Evolutionary conservation across 2,888 invertebrate genomes (phyloP), one percentile per base, ranked within the genome.

Genomic region (Dasysyrphus albostriatus): DNA sequence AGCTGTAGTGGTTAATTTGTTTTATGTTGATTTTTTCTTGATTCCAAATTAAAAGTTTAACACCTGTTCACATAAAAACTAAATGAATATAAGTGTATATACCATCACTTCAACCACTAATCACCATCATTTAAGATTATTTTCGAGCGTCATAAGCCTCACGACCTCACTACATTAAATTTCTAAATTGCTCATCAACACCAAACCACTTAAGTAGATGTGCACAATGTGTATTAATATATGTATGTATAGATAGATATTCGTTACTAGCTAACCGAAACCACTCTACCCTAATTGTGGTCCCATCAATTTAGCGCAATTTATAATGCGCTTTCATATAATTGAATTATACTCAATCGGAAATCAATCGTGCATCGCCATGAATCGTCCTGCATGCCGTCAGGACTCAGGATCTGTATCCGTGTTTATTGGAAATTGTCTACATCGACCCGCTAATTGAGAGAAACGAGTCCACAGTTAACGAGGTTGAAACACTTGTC

Each of bases 401-500:
- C 32, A 34, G 56, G n/a, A 56, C 32, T 56, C 69, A 49, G 19
- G 14, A 19, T 19, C 39, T 19, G 39, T 39, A 59, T 39, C 19
- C 44, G n/a, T 61, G 39, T 61, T 37, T 70, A 69, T 63, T 29
- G 70, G 9, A 74, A 75, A 80, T 67, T 59, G 59, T 67, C 84
- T 59, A 44, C 73, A 32, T 69, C 73, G 70, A 85, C 81, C 81
- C 65, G 81, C 69, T 85, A 85, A 78, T 82, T 85, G 82, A 70
- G 73, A 82, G 85, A 82, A 82, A 78, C 74, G 70, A 76, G 76
- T 32, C 65, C 56, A 56, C 63, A 63, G 75, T 73, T 58, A 79
- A 79, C 79, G 61, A 76, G 76, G 75, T 79, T 54, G 67, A 83
- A 80, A 84, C 84, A 82, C 83, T 88, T 88, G 87, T 83, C 82